These are phyloP conservation scores for Magallana nippona DNA, from an alignment of 2,888 invertebrate species.

Conservation along the genomic window DNA sequence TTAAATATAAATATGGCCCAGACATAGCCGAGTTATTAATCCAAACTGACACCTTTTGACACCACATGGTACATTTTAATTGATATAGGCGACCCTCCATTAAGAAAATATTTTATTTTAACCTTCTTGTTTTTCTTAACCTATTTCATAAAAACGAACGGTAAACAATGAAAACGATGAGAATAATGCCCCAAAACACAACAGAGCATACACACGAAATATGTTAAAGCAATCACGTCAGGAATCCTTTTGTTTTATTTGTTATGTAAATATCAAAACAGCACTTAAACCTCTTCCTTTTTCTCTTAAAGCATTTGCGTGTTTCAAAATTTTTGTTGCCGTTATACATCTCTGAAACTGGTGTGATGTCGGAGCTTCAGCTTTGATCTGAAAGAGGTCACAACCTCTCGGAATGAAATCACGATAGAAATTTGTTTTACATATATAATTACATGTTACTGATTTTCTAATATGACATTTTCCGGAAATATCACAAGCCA, in stretches of 20 bases:
- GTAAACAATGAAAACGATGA: too few species aligned
- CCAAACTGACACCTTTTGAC: not conserved
- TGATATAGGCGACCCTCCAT: not conserved
- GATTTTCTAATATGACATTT: slow-evolving; percentile 8
- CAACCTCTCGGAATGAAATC: not conserved
- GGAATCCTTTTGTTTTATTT: too few species aligned
- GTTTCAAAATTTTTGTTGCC: too few species aligned
- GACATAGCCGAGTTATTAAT: not conserved
- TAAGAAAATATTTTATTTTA: not conserved
- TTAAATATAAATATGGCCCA: not conserved
- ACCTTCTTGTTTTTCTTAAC: not conserved
- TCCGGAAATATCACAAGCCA: slow-evolving; percentile 1
- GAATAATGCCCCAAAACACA: too few species aligned
- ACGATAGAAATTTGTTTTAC: not conserved
- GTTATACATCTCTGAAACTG: too few species aligned
- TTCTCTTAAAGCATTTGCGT: too few species aligned
- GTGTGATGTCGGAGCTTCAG: not conserved
- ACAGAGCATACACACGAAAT: too few species aligned
- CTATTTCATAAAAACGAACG: too few species aligned
- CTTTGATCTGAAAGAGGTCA: slow-evolving; percentile 5
- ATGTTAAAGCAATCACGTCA: too few species aligned
- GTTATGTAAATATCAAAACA: too few species aligned
- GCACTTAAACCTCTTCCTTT: too few species aligned
- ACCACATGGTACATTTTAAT: not conserved
- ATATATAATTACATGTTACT: slow-evolving; percentile 3